These are phyloP conservation scores for Alectoris magna DNA, from an alignment of 2,797 vertebrate species.

Conservation along the genomic window DNA sequence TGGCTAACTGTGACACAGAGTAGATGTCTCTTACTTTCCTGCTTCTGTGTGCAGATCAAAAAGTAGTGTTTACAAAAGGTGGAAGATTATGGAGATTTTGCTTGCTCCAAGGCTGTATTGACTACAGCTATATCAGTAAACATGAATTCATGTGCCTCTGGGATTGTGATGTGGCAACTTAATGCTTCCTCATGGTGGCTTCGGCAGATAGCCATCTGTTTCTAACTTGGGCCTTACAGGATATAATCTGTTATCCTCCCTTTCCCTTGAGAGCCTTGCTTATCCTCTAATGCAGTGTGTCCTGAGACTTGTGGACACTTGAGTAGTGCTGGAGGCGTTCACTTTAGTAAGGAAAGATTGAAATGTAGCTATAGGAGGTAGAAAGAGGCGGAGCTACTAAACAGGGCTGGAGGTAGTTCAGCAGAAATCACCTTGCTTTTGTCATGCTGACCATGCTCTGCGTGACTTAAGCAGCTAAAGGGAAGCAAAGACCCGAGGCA, in stretches of 20 bases:
- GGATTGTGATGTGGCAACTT: neutral
- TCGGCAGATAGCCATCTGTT: conserved; percentile 39
- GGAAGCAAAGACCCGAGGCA: neutral
- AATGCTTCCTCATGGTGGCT: neutral
- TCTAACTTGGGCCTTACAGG: conserved; percentile 18
- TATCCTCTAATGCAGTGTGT: conserved; percentile 1
- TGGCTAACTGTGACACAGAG: neutral
- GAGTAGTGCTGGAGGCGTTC: neutral
- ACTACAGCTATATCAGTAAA: neutral
- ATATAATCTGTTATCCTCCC: conserved; percentile 42
- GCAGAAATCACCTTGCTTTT: neutral
- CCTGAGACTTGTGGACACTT: neutral
- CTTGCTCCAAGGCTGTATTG: neutral
- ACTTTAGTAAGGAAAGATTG: neutral
- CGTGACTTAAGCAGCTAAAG: neutral
- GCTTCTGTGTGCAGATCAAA: fast-evolving
- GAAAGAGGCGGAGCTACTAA: neutral
- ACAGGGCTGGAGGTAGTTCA: neutral
- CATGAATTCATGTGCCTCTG: neutral
- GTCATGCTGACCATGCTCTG: fast-evolving
- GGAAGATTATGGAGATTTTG: fast-evolving
- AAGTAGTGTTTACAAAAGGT: neutral
- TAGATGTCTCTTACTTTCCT: neutral
- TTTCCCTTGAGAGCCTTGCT: neutral
- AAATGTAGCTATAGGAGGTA: neutral